phyloP scores from a whole-genome alignment of 2,888 invertebrate genomes.

The Sinhomidia bicolor region DNA sequence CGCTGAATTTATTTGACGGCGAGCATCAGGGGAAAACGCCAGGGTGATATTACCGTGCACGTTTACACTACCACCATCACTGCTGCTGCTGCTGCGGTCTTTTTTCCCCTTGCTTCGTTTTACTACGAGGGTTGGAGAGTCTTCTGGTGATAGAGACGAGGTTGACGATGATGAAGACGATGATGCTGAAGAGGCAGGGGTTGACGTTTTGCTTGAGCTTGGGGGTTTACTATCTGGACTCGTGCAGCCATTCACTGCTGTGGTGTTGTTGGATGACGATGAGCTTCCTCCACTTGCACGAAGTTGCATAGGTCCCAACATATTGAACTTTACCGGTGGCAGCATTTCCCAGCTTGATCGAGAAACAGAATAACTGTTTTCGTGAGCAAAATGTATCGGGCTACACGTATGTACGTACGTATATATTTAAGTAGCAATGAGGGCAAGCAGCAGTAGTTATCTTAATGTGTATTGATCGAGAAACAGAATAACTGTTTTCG shows the following conservation, averaged over 20 bases:
- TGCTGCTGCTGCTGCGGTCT: not conserved
- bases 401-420: no score
- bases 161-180: slow-evolving; percentile 11
- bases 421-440: no score
- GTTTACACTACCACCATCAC: not conserved
- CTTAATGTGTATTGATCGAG: no score
- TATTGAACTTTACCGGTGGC: slow-evolving; percentile 75
- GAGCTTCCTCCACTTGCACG: slow-evolving; percentile 19
- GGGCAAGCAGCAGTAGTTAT: no score
- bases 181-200: slow-evolving; percentile 17
- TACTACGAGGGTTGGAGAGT: slow-evolving; percentile 23
- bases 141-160: not conserved
- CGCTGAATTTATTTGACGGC: slow-evolving; percentile 50
- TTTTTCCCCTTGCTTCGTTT: not conserved
- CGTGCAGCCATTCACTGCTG: not conserved
- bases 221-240: slow-evolving; percentile 50
- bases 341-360: slow-evolving; percentile 48
- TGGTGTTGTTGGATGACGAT: not conserved
- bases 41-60: slow-evolving; percentile 23
- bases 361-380: no score
- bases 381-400: no score
- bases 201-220: not conserved
- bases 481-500: no score
- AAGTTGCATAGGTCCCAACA: slow-evolving; percentile 76
- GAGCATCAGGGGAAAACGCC: slow-evolving; percentile 14